These are phyloP conservation scores for Griposia aprilina DNA, from an alignment of 2,888 invertebrate genomes.

Conservation along the genomic window DNA sequence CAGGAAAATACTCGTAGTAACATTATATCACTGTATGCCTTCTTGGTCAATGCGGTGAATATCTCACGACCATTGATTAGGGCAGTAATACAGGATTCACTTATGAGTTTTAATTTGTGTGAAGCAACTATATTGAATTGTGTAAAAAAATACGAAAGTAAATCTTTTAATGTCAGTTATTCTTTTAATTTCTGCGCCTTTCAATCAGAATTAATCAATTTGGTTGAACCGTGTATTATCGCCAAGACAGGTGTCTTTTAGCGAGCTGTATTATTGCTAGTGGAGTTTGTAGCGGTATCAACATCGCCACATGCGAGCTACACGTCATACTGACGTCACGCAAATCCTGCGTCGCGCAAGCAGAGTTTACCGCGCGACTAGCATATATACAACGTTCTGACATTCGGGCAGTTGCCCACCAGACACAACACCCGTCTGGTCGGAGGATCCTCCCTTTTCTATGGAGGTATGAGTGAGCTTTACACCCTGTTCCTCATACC, in stretches of 20 bases:
- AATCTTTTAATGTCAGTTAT: not conserved
- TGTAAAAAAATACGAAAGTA: not conserved
- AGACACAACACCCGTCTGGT: too few relatives aligned
- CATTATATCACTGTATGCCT: conserved; percentile 1
- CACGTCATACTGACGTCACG: too few relatives aligned
- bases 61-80: not conserved
- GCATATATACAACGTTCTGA: too few relatives aligned
- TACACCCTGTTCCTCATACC: too few relatives aligned
- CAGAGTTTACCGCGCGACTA: too few relatives aligned
- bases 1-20: conserved; percentile 27
- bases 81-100: not conserved
- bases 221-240: not conserved
- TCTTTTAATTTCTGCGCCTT: not conserved
- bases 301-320: too few relatives aligned
- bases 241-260: not conserved
- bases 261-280: not conserved
- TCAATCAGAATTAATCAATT: not conserved
- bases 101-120: not conserved
- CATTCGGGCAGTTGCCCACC: too few relatives aligned
- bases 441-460: too few relatives aligned
- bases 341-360: too few relatives aligned
- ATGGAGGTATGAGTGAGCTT: too few relatives aligned
- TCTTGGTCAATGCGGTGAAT: not conserved
- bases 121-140: not conserved
- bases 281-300: too few relatives aligned